phyloP scores from a whole-genome alignment of 2,797 vertebrate genomes.

The Cossypha polioptera region DNA sequence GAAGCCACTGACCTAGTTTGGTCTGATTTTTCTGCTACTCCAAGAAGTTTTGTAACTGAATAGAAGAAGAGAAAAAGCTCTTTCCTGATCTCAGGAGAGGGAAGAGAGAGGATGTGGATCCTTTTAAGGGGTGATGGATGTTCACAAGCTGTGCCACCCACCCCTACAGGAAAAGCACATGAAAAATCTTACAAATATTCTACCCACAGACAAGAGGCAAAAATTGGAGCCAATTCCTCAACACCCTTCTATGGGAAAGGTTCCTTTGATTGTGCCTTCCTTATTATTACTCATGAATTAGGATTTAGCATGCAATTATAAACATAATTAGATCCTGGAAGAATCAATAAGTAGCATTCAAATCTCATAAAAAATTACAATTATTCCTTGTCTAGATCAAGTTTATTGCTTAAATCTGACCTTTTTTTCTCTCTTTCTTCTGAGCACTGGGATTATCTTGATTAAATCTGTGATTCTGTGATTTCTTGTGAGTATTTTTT shows the following conservation, averaged over 20 bases:
- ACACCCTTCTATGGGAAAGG: accelerated
- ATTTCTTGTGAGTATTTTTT: background rate
- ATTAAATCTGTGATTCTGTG: background rate
- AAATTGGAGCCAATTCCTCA: background rate
- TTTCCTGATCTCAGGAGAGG: background rate
- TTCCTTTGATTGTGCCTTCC: background rate
- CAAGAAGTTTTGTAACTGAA: background rate
- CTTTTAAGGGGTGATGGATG: background rate
- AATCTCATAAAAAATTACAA: background rate
- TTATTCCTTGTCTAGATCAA: background rate
- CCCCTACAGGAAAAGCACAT: background rate
- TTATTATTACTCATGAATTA: background rate
- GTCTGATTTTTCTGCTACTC: background rate
- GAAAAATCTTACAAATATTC: background rate
- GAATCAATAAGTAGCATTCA: background rate
- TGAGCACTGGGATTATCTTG: background rate
- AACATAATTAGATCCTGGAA: background rate
- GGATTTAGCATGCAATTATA: background rate
- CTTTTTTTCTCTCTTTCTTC: background rate
- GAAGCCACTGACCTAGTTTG: background rate
- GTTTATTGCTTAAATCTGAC: background rate
- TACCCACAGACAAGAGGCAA: background rate
- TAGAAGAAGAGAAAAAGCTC: background rate
- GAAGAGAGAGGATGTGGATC: background rate
- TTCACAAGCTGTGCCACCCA: background rate